These are phyloP conservation scores for Trissolcus basalis DNA, from an alignment of 1,140 invertebrate genomes.

Conservation along the genomic window DNA sequence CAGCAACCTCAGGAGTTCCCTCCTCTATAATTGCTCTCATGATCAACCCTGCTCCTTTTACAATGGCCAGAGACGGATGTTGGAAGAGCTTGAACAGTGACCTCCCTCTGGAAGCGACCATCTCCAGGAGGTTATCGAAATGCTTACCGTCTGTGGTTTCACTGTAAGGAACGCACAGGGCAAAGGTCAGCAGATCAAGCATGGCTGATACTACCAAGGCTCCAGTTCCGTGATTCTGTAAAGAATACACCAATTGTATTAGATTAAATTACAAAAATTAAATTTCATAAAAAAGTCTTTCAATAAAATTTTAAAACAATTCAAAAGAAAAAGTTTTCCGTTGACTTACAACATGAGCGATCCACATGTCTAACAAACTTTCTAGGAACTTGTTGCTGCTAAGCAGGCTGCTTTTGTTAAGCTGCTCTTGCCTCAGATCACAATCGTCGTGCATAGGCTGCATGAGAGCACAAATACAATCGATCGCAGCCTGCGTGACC, in stretches of 20 bases:
- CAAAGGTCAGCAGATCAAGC: conserved; percentile 99
- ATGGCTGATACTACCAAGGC: conserved; percentile 92
- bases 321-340: too few relatives aligned
- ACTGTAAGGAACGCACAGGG: conserved; percentile 98
- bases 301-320: too few relatives aligned
- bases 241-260: too few relatives aligned
- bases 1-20: conserved; percentile 91
- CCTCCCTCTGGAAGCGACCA: conserved; percentile 94
- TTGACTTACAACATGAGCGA: conserved; percentile 91
- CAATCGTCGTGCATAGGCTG: conserved; percentile 99
- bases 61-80: conserved; percentile 97
- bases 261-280: too few relatives aligned
- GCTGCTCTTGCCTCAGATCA: conserved; percentile 95
- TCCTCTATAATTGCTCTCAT: conserved; percentile 99
- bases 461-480: conserved; percentile 98
- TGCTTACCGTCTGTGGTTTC: conserved; percentile 99
- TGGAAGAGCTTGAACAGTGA: conserved; percentile 96
- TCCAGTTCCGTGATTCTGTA: conserved; percentile 87
- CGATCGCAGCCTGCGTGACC: conserved; percentile 96
- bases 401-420: conserved; percentile 97
- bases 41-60: conserved; percentile 97
- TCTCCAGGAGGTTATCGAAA: conserved; percentile 95
- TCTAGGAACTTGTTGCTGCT: conserved; percentile 95
- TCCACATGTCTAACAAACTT: conserved; percentile 95
- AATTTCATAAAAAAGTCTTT: too few relatives aligned